Base-by-base conservation (phyloP, 2,113 vertebrate genomes). In the Sterrhoptilus dennistouni region DNA sequence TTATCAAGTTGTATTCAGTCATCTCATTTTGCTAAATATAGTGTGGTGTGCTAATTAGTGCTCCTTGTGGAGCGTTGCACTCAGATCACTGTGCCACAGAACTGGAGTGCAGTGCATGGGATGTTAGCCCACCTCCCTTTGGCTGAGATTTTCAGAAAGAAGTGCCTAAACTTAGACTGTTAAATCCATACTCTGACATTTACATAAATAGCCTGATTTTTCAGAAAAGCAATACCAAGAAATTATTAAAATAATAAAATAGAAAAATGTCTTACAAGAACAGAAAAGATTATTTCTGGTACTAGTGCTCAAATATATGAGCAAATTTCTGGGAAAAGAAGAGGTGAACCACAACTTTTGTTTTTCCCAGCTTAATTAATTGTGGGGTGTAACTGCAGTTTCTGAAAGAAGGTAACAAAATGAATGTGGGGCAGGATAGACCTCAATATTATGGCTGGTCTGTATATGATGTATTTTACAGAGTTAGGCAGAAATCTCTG, bases 1-100 rank as follows among this genome's bases (percentile, higher is more conserved):
- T 96, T 97, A 97, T 98, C 96, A 87, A 69, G n/a, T 68, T 96
- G 97, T 98, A 93, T 78, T 90, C 93, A 96, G 91, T 53, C 70
- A 68, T 90, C 59, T 79, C 79, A 91, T 90, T 85, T 90, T 89
- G 68, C 95, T 97, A 96, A 96, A 95, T 96, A 86, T 93, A 96
- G 76, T 45, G 24, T 2, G 3, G 23, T 94, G 87, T 93, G 56
- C 93, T 90, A 88, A 66, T 87, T 65, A 7, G n/a, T 31, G 83
- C 56, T 40, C 7, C 0, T 1, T 25, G 61, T 45, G 75, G 84
- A 61, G 18, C 57, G 15, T 61, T 65, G 69, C 85, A 27, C n/a
- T 45, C 53, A 35, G 83, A 78, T 45, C 33, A 52, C 40, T 71
- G 36, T 53, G 53, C 27, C 74, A 70, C 57, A 22, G 54, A 69